Evolutionary conservation across 2,113 vertebrate species (phyloP).

Genomic region (Muntiacus reevesi): DNA sequence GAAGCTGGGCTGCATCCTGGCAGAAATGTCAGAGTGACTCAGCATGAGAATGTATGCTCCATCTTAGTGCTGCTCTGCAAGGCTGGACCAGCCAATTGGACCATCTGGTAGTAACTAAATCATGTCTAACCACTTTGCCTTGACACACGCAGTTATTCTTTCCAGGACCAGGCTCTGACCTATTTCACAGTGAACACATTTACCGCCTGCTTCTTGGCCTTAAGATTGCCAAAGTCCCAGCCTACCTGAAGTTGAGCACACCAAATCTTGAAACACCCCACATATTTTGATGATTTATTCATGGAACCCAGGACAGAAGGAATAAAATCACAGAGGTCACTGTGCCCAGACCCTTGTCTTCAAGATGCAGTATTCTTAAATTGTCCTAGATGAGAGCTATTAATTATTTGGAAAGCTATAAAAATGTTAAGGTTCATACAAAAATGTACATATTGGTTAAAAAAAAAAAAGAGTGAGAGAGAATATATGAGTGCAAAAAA

Average conservation of each 20-base stretch:
- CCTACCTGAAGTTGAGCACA: neutral
- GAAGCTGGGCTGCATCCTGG: neutral
- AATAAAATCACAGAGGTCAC: neutral
- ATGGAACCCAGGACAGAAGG: neutral
- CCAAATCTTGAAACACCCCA: neutral
- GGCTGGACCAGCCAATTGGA: no score
- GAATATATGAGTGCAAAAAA: neutral
- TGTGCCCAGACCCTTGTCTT: neutral
- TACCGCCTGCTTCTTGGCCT: neutral
- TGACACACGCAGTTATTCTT: neutral
- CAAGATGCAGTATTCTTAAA: neutral
- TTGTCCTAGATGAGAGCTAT: neutral
- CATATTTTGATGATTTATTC: neutral
- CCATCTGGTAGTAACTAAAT: neutral
- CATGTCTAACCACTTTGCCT: neutral
- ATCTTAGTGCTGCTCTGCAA: neutral
- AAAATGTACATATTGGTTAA: neutral
- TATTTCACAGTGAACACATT: neutral
- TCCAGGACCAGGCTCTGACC: neutral
- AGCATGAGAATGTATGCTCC: neutral
- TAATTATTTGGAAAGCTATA: neutral
- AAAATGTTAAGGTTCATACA: neutral
- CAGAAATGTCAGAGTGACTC: neutral
- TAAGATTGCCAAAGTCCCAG: neutral
- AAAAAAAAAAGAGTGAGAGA: neutral